Evolutionary conservation across 2,113 vertebrate species (phyloP).

Genomic region (Shinisaurus crocodilurus): DNA sequence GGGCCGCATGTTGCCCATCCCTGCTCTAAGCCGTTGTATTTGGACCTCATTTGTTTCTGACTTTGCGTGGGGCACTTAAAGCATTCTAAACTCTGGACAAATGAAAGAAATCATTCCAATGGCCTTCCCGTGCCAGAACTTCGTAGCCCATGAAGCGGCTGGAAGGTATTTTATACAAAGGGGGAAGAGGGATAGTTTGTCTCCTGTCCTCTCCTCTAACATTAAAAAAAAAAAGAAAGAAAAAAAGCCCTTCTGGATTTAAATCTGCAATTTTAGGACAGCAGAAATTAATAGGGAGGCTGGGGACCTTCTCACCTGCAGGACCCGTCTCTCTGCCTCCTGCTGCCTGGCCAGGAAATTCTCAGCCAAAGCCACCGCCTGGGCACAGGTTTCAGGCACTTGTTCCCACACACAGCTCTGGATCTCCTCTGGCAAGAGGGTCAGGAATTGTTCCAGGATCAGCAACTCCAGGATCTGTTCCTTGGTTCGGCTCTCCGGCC

Average conservation of each 20-base stretch:
- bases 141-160: not conserved
- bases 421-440: not conserved
- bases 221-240: not conserved
- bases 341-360: not conserved
- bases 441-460: constrained; percentile 6
- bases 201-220: too few species aligned
- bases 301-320: not conserved
- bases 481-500: not conserved
- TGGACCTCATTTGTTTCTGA: not conserved
- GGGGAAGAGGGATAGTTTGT: not conserved
- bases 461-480: constrained; percentile 20
- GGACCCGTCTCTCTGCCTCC: not conserved
- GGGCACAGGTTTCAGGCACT: not conserved
- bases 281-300: not conserved
- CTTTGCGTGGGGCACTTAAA: not conserved
- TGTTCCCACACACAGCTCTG: not conserved
- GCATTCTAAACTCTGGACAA: not conserved
- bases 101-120: not conserved
- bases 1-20: too few species aligned
- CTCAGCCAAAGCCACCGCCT: not conserved
- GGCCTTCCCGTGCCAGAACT: not conserved
- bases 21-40: not conserved
- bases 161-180: not conserved
- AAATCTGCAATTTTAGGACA: not conserved
- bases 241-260: not conserved